Percentiles rank a stretch among this genome's conserved stretches.
phyloP scores from a whole-genome alignment of 2,888 invertebrate genomes.

The Amphiduros pacificus region DNA sequence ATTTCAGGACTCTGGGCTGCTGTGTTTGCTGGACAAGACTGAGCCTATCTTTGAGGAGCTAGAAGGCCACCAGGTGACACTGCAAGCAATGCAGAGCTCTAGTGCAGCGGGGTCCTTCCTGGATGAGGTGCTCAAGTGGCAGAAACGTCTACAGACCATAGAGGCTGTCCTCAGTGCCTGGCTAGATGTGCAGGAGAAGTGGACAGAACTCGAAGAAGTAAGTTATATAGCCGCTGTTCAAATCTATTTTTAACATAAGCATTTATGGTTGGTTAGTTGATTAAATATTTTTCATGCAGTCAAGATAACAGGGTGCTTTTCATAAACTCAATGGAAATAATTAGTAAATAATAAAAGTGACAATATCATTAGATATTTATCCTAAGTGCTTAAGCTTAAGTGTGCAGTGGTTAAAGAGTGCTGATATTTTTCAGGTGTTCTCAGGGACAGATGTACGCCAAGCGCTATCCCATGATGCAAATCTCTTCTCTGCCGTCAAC shows the following conservation, averaged over 20 bases:
- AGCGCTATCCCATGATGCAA: slow-evolving; percentile 49
- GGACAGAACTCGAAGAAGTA: slow-evolving; percentile 58
- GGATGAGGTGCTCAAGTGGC: slow-evolving; percentile 59
- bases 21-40: slow-evolving; percentile 48
- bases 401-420: not conserved
- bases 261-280: too few relatives aligned
- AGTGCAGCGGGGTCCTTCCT: slow-evolving; percentile 57
- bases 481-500: slow-evolving; percentile 51
- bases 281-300: too few relatives aligned
- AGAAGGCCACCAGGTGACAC: slow-evolving; percentile 56
- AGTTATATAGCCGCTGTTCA: too few relatives aligned
- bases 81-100: slow-evolving; percentile 57
- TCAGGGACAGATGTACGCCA: slow-evolving; percentile 47
- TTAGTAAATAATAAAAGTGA: too few relatives aligned
- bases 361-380: too few relatives aligned
- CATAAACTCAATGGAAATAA: too few relatives aligned
- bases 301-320: too few relatives aligned
- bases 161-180: slow-evolving; percentile 56
- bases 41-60: slow-evolving; percentile 58
- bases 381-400: not conserved
- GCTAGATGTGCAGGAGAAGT: slow-evolving; percentile 57
- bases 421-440: slow-evolving; percentile 33
- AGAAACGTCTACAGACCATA: slow-evolving; percentile 55
- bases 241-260: too few relatives aligned
- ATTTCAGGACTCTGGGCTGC: slow-evolving; percentile 42